Evolutionary conservation across 2,888 invertebrate species (phyloP), one percentile per base, ranked within the genome.

Genomic region (Timema podura): DNA sequence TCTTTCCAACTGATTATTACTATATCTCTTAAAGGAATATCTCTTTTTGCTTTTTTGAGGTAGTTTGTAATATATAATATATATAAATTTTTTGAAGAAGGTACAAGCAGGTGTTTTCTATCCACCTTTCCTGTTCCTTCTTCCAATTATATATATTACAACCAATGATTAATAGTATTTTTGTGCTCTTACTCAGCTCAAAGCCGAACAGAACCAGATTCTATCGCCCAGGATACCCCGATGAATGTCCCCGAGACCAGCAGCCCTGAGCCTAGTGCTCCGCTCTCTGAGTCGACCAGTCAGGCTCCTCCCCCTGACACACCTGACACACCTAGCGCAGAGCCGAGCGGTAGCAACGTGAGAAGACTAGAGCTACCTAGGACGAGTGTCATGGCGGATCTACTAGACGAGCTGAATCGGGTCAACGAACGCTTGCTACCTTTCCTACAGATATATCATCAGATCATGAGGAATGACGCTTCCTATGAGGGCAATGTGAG

Each of bases 361-460:
- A 30, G 30, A 30, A 30, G 30, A 30, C 30, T 3, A 30, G 30
- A 3, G 30, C 48, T 16, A 46, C 70, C 70, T 7, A 81, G 85
- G 68, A 84, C 86, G 48, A 78, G 81, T 46, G 84, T 83, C 75
- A 83, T 89, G 82, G 85, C 85, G 15, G 84, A 84, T 70, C 78
- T 88, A 10, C 76, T 90, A 74, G 83, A 84, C 49, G 83, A 83
- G 74, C 79, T 88, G 64, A 79, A 81, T 68, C 81, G 81, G 64
- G 79, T 88, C 16, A 86, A 89, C 75, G 78, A 79, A 49, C 85
- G 91, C 71, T 82, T 92, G 67, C 84, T 86, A 73, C 91, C 92
- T 0, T 89, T 88, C 76, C 80, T 91, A 75, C 84, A 86, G 74
- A 85, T 85, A 74, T 90, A 89, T 78, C 85, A 86, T 72, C 82